Percentiles rank a stretch among this genome's conserved stretches.
Conservation (phyloP, 2,113 vertebrate genomes). For the Anas platyrhynchos region DNA sequence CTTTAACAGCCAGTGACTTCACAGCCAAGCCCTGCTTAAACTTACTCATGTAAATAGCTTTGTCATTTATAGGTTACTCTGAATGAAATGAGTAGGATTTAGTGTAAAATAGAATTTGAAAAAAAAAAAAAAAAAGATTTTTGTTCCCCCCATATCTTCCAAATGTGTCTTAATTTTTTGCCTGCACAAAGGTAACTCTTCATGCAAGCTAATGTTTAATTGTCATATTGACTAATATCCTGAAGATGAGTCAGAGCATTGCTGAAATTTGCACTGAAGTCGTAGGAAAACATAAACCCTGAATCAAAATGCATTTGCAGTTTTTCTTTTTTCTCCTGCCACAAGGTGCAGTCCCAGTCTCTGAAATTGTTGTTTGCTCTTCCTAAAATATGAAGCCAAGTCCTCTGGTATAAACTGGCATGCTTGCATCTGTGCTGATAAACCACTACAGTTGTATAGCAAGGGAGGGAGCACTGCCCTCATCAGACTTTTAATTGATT, state of each 20-base stretch:
- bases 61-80: background rate
- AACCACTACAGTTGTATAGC: background rate
- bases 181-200: background rate
- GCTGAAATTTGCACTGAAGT: conserved; percentile 32
- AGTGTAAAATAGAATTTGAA: background rate
- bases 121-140: background rate
- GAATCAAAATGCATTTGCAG: background rate
- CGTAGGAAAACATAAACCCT: background rate
- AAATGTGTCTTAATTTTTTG: background rate
- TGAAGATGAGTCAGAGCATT: background rate
- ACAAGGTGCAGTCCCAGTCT: background rate
- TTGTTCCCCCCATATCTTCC: background rate
- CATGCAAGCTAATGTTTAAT: background rate
- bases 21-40: conserved; percentile 16
- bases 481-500: background rate
- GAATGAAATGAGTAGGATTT: background rate
- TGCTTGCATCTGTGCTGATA: background rate
- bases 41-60: background rate
- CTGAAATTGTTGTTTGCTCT: background rate
- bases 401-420: background rate
- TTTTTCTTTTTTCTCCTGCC: background rate
- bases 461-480: background rate
- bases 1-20: conserved; percentile 25
- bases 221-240: background rate
- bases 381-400: background rate